Evolutionary conservation across 2,797 vertebrate genomes (phyloP).

Genomic region (Fratercula arctica): DNA sequence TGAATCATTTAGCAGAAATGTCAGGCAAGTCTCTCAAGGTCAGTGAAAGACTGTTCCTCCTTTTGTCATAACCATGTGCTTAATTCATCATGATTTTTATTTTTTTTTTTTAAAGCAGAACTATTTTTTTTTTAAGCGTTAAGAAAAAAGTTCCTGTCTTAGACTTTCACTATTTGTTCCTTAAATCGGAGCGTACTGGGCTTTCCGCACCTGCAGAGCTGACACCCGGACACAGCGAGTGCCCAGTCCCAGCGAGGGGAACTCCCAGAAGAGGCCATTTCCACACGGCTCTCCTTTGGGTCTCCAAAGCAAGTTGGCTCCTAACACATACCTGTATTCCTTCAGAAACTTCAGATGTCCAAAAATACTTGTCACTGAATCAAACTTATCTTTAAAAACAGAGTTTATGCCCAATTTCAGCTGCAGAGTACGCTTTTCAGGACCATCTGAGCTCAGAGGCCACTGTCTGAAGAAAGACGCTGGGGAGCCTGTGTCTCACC

Average conservation of each 20-base stretch:
- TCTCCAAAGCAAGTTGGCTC: neutral
- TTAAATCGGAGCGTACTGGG: neutral
- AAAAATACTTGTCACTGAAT: neutral
- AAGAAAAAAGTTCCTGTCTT: neutral
- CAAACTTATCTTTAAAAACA: constrained; percentile 18
- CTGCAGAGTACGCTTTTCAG: neutral
- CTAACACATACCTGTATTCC: neutral
- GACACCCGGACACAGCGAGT: neutral
- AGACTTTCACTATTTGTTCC: neutral
- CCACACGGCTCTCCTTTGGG: neutral
- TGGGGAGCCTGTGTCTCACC: neutral
- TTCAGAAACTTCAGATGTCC: neutral
- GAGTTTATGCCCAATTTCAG: neutral
- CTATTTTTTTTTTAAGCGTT: neutral
- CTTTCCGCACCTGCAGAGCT: neutral
- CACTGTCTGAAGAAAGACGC: neutral
- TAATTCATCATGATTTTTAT: fast-evolving
- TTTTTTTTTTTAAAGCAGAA: neutral
- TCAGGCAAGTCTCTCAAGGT: neutral
- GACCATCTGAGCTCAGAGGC: neutral
- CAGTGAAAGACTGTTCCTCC: neutral
- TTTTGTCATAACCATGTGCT: neutral
- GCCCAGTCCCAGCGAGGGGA: fast-evolving
- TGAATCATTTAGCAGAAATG: neutral
- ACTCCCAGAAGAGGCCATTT: neutral